phyloP scores from a whole-genome alignment of 2,888 invertebrate genomes.

The Drosophila emarginata region DNA sequence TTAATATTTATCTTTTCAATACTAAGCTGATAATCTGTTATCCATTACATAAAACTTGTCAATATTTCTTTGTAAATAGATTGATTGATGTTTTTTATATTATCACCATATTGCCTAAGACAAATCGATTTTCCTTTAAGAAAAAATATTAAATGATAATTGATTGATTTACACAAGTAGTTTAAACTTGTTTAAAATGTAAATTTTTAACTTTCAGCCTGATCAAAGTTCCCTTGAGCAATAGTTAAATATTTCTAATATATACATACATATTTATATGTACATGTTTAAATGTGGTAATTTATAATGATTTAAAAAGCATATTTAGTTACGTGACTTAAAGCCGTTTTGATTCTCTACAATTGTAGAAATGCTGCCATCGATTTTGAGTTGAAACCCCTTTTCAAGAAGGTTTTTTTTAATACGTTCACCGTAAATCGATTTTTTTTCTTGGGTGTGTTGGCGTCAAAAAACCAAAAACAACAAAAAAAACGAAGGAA shows the following conservation, averaged over 20 bases:
- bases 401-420: background rate
- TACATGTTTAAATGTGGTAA: no score
- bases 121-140: background rate
- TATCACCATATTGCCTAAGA: background rate
- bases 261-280: background rate
- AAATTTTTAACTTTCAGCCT: no score
- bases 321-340: constrained; percentile 3
- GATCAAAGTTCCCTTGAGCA: no score
- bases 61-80: background rate
- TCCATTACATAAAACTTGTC: background rate
- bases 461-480: constrained; percentile 11
- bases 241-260: no score
- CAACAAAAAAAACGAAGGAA: background rate
- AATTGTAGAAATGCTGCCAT: constrained; percentile 40
- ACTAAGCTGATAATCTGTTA: background rate
- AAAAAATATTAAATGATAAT: no score
- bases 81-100: background rate
- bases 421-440: constrained; percentile 44
- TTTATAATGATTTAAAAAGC: background rate
- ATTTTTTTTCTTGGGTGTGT: constrained; percentile 57
- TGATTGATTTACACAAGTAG: no score
- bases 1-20: background rate
- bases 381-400: constrained; percentile 38
- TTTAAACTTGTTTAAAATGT: background rate
- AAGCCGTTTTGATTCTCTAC: background rate